Base-by-base conservation (phyloP, 2,888 invertebrate species). In the Mimachlamys varia region DNA sequence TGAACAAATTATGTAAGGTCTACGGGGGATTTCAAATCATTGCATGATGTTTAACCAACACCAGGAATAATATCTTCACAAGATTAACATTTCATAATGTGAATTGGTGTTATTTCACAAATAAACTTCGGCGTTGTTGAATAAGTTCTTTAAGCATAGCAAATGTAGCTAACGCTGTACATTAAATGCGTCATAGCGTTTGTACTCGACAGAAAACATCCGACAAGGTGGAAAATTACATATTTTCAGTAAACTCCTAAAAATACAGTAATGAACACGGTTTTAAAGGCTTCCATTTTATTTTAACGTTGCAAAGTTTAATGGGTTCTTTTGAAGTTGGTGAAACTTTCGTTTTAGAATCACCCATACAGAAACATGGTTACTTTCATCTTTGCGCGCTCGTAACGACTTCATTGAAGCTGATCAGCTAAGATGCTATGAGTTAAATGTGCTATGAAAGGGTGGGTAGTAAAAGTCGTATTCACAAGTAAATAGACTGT, bases 401-500 rank as follows among this genome's bases (percentile, higher is more conserved):
- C 76, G 22, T 76, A 76, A 76, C 76, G 76, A 76, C 76, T 27
- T 76, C 76, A 76, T 76, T 76, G 76, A 76, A 27, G 19, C 76
- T 76, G 58, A 76, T 76, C 76, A 76, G 76, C 33, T 33, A 76
- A 76, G 76, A 76, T 76, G 76, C 76, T 76, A 76, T 76, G 15
- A 33, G 76, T 76, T 76, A 76, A 76, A 76, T 76, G 76, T 76
- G 76, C 76, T 76, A 76, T 76, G 76, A 76, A 76, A 76, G 76
- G 76, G 76, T 76, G 76, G 76, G 22, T 76, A 76, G 76, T 76
- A 76, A 76, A 76, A 76, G 12, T 76, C 33, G 76, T 76, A 76
- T 76, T 27, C 76, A 33, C 27, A 13, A 76, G 44, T 44, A 89
- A 89, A 90, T 90, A 89, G 88, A 62, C 89, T 89, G 7, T 38